Evolutionary conservation across 2,888 invertebrate genomes (phyloP), one percentile per base, ranked within the genome.

Genomic region (Agrilus cyanescens): DNA sequence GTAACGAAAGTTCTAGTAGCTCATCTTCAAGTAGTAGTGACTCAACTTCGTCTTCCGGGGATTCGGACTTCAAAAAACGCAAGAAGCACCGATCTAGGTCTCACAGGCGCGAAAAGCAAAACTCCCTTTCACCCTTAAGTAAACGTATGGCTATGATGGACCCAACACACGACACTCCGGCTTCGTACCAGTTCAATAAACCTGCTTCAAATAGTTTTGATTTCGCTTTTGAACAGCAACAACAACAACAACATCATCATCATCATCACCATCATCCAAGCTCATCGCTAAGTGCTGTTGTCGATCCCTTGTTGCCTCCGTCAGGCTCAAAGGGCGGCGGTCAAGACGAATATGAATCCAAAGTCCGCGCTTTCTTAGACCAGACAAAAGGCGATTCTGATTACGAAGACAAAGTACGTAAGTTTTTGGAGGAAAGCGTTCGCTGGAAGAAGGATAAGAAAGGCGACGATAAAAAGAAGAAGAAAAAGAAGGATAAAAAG

Each of bases 371-470:
- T 12, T 85, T 86, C 65, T 64, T 86, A 50, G 82, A 84, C 53
- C 82, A 82, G 66, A 84, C 84, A 3, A 84, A 83, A 62, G 71
- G 69, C 14, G 88, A 88, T 58, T 85, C 85, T 0, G 87, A 88
- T 61, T 89, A 88, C 56, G 85, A 87, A 63, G 83, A 82, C 46
- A 85, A 73, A 71, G 87, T 89, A 44, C 78, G 86, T n/a, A 86
- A 82, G 63, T 83, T 88, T 63, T 69, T 89, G 44, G 85, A 85
- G 57, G 87, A 88, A 56, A 85, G 85, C 0, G 80, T 81, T 25
- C 81, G 84, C 57, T 87, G 85, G 72, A 83, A 83, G 59, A 75
- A 78, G 50, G 80, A 80, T 58, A 74, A 75, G 57, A 80, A 76
- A 64, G 73, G 59, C 67, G 76, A 82, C 54, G 80, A 80, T 54